These are phyloP conservation scores for Alcis repandata DNA, from an alignment of 2,888 invertebrate genomes.

Conservation along the genomic window DNA sequence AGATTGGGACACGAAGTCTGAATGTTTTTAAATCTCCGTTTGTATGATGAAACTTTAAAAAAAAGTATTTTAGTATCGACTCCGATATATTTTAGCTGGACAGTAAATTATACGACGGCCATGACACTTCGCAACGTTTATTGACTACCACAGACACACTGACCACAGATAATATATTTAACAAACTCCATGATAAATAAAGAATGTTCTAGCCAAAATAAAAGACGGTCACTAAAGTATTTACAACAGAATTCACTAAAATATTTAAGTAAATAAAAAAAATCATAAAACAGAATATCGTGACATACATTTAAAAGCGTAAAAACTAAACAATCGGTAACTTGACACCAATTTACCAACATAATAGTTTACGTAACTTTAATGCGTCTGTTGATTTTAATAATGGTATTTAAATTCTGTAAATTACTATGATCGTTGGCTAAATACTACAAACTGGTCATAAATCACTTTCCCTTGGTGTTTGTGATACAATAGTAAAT, in stretches of 20 bases:
- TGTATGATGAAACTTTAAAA: conserved; percentile 5
- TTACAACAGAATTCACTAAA: not conserved
- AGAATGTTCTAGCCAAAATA: no score
- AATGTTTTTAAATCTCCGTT: not conserved
- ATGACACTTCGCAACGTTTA: no score
- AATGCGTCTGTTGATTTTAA: conserved; percentile 18
- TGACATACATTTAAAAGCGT: conserved; percentile 1
- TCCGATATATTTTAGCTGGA: no score
- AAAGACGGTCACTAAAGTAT: no score
- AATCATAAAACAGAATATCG: not conserved
- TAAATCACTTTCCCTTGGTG: conserved; percentile 54
- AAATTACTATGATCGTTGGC: conserved; percentile 32
- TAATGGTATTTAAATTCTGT: conserved; percentile 21
- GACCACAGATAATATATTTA: no score
- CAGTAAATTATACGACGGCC: no score
- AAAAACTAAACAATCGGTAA: conserved; percentile 14
- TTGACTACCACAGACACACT: no score
- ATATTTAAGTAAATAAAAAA: not conserved
- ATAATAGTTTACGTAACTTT: conserved; percentile 20
- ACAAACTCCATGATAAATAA: not conserved
- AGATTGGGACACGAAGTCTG: conserved; percentile 28
- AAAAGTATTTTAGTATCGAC: not conserved
- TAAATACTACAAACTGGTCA: conserved; percentile 41
- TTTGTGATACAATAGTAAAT: conserved; percentile 22
- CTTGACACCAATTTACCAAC: conserved; percentile 25